Conservation (phyloP, 2,113 vertebrate species). For the Rallus limicola region DNA sequence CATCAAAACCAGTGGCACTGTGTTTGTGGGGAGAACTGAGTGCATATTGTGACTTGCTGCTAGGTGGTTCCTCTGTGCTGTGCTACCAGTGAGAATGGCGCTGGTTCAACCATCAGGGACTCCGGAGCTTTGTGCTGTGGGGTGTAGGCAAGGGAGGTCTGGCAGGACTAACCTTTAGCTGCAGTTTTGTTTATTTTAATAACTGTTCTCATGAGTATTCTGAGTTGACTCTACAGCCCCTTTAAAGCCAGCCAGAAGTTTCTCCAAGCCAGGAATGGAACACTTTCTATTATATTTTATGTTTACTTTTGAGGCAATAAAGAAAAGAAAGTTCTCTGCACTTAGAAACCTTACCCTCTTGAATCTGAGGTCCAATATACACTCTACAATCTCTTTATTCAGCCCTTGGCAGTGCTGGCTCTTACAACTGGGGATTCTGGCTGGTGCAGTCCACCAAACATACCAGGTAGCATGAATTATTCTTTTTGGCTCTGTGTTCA, state of each 20-base stretch:
- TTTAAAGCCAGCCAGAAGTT: conserved; percentile 15
- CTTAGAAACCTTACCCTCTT: neutral
- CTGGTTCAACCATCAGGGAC: neutral
- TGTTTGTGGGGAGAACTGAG: neutral
- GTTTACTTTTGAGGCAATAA: neutral
- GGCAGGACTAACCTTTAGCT: neutral
- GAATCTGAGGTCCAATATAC: neutral
- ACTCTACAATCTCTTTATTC: neutral
- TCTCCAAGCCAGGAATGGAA: conserved; percentile 1
- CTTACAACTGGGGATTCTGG: neutral
- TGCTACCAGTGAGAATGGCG: neutral
- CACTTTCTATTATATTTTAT: neutral
- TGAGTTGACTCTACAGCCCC: neutral
- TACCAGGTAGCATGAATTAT: neutral
- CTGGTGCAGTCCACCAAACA: neutral
- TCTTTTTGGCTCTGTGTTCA: neutral
- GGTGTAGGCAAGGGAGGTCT: neutral
- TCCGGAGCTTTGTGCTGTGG: neutral
- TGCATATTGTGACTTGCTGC: neutral
- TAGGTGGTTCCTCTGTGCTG: neutral
- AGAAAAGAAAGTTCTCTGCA: neutral
- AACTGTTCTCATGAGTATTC: neutral
- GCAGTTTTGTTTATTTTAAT: neutral
- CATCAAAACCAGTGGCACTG: neutral
- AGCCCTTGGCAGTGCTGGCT: neutral